Evolutionary conservation across 2,113 vertebrate species (phyloP).

Genomic region (Perca flavescens): DNA sequence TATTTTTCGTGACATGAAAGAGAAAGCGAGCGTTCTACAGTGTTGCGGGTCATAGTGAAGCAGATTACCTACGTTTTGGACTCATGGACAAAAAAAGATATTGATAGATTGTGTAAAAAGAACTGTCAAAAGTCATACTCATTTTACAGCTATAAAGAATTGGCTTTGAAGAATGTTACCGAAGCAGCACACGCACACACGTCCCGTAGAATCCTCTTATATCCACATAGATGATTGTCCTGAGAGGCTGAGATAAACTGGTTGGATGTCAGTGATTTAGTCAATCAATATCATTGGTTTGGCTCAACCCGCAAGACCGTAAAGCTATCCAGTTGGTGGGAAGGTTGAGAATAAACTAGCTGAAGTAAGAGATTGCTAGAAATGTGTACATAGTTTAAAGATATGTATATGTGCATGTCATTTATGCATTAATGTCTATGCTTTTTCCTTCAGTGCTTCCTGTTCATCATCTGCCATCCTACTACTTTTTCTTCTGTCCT

Average conservation of each 20-base stretch:
- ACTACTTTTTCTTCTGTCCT: constrained; percentile 1
- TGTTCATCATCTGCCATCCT: background rate
- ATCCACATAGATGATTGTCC: background rate
- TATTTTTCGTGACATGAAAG: background rate
- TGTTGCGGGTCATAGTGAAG: background rate
- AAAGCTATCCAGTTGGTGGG: background rate
- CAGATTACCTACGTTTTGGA: background rate
- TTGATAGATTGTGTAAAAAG: background rate
- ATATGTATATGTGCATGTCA: background rate
- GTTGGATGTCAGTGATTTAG: background rate
- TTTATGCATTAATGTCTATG: background rate
- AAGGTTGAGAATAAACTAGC: background rate
- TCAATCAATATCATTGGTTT: background rate
- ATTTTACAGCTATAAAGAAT: background rate
- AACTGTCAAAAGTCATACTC: background rate
- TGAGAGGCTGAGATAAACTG: background rate
- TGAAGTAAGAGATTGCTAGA: background rate
- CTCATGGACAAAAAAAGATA: background rate
- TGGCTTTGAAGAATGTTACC: too few relatives aligned
- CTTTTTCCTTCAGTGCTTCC: background rate
- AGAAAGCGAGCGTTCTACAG: background rate
- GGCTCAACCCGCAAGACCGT: too few relatives aligned
- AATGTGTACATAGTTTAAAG: background rate
- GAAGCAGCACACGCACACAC: background rate
- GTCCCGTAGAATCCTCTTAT: background rate